Conservation (phyloP, 2,797 vertebrate species). For the Squalus acanthias region DNA sequence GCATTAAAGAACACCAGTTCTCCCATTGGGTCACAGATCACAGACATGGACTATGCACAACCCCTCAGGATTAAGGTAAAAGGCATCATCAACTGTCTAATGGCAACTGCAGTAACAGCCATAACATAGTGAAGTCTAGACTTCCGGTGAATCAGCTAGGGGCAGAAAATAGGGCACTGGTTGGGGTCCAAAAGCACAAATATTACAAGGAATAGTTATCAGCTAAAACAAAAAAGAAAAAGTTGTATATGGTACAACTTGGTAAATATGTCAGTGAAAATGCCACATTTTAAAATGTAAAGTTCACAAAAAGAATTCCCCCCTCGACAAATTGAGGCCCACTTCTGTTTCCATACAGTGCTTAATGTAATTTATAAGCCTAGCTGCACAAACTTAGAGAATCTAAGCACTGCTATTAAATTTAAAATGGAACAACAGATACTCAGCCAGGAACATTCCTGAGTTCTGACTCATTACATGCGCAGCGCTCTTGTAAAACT, state of each 20-base stretch:
- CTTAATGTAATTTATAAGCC: not conserved
- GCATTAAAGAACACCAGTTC: not conserved
- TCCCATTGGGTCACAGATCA: not conserved
- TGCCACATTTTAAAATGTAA: no score
- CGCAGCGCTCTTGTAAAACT: not conserved
- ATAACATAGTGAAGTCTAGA: not conserved
- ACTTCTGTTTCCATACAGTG: not conserved
- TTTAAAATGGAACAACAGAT: slow-evolving; percentile 31
- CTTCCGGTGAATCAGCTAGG: not conserved
- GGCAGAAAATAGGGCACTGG: not conserved
- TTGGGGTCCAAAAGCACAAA: not conserved
- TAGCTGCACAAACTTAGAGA: not conserved
- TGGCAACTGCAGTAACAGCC: not conserved
- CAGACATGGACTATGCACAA: not conserved
- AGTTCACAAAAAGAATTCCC: not conserved
- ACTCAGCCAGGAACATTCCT: slow-evolving; percentile 26
- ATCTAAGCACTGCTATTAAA: slow-evolving; percentile 32
- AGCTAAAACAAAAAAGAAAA: not conserved
- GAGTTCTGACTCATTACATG: slow-evolving; percentile 3
- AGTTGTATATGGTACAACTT: not conserved
- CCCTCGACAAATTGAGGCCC: slow-evolving; percentile 9
- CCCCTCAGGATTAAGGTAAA: not conserved
- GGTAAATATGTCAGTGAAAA: not conserved
- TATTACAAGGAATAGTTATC: not conserved
- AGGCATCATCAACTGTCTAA: not conserved